Evolutionary conservation across 2,888 invertebrate genomes (phyloP), one percentile per base, ranked within the genome.

Genomic region (Caenorhabditis doughertyi): DNA sequence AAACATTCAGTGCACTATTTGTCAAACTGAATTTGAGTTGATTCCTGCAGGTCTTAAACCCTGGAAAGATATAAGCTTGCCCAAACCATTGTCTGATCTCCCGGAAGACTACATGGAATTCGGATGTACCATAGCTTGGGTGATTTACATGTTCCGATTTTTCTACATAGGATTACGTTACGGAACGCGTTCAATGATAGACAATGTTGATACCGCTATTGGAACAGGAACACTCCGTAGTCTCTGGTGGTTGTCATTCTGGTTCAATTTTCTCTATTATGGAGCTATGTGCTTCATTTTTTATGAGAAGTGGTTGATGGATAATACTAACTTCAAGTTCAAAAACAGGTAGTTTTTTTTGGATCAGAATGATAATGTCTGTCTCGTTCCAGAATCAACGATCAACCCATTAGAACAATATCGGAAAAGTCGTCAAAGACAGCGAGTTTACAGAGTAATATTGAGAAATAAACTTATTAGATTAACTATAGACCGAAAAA

Each of bases 261-360:
- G 82, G 79, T 70, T 88, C 84, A 88, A 88, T 56, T 80, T 81
- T 27, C 44, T 85, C 56, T 88, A 87, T 79, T 88, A 87, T 64
- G 84, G 85, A 21, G 65, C 81, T 3, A 81, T 87, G 56, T 29
- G 62, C 16, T 67, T 74, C 27, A 70, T 85, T 39, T 56, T 86
- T 27, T 70, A 68, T 39, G 84, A 84, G 9, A 79, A 85, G 42
- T 88, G 88, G 88, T 39, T 85, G 18, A 65, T 73, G 21, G 83
- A 85, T 39, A 87, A 85, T 60, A 85, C 84, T 7, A n/a, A 53
- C 5, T 86, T 72, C 35, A 42, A 49, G 7, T 83, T 86, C 58
- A 83, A 80, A 32, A 79, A 82, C 23, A 77, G 71, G 74, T 79
- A n/a, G 2, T 1, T 16, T 13, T 7, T 13, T 47, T 5, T 2